phyloP scores from a whole-genome alignment of 1,140 invertebrate species.

The Orussus abietinus region DNA sequence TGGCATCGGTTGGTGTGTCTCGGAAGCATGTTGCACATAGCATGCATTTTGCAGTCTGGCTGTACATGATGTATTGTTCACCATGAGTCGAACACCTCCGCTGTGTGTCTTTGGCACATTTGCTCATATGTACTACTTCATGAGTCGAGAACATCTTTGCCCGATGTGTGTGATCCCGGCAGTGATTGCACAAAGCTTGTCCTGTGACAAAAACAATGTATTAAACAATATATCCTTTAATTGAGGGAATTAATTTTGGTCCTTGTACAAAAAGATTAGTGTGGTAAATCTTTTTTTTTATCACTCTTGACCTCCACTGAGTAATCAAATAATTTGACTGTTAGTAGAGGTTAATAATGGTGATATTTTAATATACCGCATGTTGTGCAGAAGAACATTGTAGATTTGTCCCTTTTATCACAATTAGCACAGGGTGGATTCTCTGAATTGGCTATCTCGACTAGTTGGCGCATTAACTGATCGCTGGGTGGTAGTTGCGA shows the following conservation, averaged over 20 bases:
- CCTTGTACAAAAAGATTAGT: not conserved
- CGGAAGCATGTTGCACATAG: conserved; percentile 69
- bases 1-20: conserved; percentile 61
- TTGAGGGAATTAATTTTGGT: conserved; percentile 3
- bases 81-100: conserved; percentile 64
- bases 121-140: conserved; percentile 68
- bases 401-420: conserved; percentile 62
- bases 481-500: conserved; percentile 59
- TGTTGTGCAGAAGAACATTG: conserved; percentile 69
- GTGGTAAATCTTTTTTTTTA: not conserved
- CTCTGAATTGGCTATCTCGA: conserved; percentile 64
- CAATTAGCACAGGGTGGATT: conserved; percentile 70
- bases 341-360: no score
- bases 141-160: conserved; percentile 73
- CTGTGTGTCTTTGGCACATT: conserved; percentile 64
- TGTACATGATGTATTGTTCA: conserved; percentile 71
- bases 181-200: conserved; percentile 66
- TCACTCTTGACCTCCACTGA: not conserved
- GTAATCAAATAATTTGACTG: conserved; percentile 19
- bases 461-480: conserved; percentile 61
- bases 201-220: conserved; percentile 47
- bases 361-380: no score
- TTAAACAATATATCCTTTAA: no score
- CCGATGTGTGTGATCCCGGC: conserved; percentile 67
- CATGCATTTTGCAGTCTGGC: conserved; percentile 64